These are phyloP conservation scores for Hydraecia micacea DNA, from an alignment of 2,888 invertebrate species.

Conservation along the genomic window DNA sequence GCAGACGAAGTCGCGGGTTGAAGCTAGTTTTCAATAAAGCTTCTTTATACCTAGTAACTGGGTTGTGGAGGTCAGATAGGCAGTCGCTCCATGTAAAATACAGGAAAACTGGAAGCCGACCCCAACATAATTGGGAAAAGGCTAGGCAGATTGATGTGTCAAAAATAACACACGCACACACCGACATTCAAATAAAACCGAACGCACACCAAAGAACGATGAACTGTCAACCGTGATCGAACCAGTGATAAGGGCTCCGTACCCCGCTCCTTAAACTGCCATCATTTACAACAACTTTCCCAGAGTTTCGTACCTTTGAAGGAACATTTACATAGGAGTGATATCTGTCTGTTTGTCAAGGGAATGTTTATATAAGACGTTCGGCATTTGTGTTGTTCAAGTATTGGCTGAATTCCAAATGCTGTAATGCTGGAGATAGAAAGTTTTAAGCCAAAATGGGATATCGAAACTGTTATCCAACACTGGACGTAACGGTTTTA, in stretches of 20 bases:
- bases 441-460: constrained; percentile 44
- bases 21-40: too few species aligned
- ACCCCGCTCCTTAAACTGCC: constrained; percentile 7
- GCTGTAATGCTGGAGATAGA: constrained; percentile 4
- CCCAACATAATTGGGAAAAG: too few species aligned
- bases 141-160: not conserved
- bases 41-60: too few species aligned
- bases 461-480: constrained; percentile 21
- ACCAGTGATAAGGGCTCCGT: constrained; percentile 43
- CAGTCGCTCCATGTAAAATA: too few species aligned
- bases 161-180: constrained; percentile 24
- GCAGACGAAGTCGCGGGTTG: too few species aligned
- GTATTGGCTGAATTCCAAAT: constrained; percentile 50
- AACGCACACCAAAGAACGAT: constrained; percentile 9
- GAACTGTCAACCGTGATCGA: constrained; percentile 47
- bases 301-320: constrained; percentile 14
- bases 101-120: too few species aligned
- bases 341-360: constrained; percentile 36
- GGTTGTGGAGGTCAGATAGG: too few species aligned
- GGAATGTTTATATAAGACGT: constrained; percentile 19
- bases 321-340: constrained; percentile 29
- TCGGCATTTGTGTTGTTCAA: constrained; percentile 29
- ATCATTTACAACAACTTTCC: constrained; percentile 29
- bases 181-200: not conserved
- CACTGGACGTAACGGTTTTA: constrained; percentile 4